Evolutionary conservation across 2,888 invertebrate species (phyloP).

Genomic region (Tetragonisca angustula): DNA sequence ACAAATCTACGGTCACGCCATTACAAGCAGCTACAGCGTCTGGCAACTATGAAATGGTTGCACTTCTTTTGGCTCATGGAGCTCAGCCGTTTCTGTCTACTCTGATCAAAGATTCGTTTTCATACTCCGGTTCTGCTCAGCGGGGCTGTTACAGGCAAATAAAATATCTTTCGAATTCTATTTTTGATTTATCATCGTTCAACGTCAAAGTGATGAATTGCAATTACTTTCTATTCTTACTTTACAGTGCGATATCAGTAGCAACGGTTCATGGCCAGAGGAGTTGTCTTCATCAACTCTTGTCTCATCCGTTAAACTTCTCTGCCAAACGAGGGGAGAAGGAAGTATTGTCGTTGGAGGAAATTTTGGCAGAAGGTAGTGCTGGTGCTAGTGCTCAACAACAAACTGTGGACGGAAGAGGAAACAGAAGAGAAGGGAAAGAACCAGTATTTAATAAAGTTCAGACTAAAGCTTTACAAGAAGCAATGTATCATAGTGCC

Average conservation of each 20-base stretch:
- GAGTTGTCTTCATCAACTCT: constrained; percentile 90
- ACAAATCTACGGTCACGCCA: constrained; percentile 94
- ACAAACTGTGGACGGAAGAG: constrained; percentile 82
- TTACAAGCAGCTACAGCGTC: constrained; percentile 94
- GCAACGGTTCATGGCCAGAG: constrained; percentile 95
- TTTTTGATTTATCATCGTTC: not conserved
- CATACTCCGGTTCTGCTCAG: constrained; percentile 94
- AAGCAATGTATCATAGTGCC: constrained; percentile 97
- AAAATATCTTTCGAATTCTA: not conserved
- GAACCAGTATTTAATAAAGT: constrained; percentile 88
- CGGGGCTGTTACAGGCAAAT: constrained; percentile 91
- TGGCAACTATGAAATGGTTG: constrained; percentile 92
- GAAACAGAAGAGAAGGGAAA: constrained; percentile 77
- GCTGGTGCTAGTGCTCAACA: constrained; percentile 78
- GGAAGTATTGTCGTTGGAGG: constrained; percentile 93
- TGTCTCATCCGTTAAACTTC: constrained; percentile 90
- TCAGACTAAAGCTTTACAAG: constrained; percentile 93
- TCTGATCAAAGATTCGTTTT: constrained; percentile 92
- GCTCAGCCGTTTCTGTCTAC: constrained; percentile 95
- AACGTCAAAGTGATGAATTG: not conserved
- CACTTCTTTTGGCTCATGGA: constrained; percentile 91
- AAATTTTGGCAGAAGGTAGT: constrained; percentile 94
- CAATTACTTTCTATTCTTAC: not conserved
- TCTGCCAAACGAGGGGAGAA: constrained; percentile 85
- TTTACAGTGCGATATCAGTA: constrained; percentile 91